Conservation (phyloP, 2,113 vertebrate species). For the Mellivora capensis region DNA sequence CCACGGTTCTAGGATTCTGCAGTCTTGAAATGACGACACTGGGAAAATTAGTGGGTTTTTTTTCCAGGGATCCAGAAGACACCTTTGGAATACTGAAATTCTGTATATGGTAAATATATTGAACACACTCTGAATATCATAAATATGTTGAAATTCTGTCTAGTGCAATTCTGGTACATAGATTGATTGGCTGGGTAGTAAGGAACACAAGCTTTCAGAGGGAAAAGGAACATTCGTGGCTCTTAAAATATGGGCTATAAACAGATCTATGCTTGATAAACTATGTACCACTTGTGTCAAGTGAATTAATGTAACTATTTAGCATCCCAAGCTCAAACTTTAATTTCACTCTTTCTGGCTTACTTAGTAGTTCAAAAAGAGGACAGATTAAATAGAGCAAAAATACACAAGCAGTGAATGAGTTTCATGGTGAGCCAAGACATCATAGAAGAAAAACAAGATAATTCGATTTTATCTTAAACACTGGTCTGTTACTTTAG, state of each 20-base stretch:
- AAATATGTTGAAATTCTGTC: background rate
- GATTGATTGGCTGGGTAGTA: background rate
- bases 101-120: background rate
- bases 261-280: background rate
- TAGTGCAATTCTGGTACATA: background rate
- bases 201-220: background rate
- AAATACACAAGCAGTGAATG: background rate
- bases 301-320: background rate
- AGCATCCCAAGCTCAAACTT: slow-evolving; percentile 9
- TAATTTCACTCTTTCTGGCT: background rate
- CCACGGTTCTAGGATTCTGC: background rate
- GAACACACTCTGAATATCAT: background rate
- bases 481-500: background rate
- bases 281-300: background rate
- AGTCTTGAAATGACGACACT: background rate
- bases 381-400: background rate
- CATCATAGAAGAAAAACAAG: background rate
- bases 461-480: slow-evolving; percentile 12
- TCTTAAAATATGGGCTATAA: background rate
- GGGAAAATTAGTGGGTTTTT: background rate
- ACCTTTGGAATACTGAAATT: background rate
- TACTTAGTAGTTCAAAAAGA: background rate
- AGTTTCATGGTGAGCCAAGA: background rate
- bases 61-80: background rate
- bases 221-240: background rate